phyloP scores from a whole-genome alignment of 2,888 invertebrate species.

The Drosophila multiciliata region DNA sequence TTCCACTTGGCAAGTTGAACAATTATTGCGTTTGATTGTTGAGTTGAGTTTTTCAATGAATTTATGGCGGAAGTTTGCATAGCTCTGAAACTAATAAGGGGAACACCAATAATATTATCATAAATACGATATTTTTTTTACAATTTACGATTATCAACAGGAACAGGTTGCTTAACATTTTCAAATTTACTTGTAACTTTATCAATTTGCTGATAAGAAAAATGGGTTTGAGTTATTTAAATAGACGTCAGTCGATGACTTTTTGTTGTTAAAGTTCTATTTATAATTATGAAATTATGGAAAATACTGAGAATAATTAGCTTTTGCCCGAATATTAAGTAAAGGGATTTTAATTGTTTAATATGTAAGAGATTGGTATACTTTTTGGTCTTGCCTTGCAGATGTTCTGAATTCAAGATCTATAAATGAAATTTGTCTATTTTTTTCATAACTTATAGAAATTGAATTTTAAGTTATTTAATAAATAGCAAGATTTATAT shows the following conservation, averaged over 20 bases:
- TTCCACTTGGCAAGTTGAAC: slow-evolving; percentile 1
- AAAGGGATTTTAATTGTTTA: no score
- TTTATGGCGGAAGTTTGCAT: slow-evolving; percentile 44
- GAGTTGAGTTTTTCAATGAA: not conserved
- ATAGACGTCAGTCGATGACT: not conserved
- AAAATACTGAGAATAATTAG: not conserved
- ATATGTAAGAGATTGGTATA: not conserved
- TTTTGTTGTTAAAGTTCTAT: no score
- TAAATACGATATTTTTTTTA: not conserved
- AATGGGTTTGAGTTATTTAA: not conserved
- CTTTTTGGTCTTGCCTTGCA: not conserved
- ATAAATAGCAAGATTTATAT: no score
- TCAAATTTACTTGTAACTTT: not conserved
- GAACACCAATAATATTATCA: slow-evolving; percentile 6
- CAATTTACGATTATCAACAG: slow-evolving; percentile 6
- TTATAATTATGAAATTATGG: no score
- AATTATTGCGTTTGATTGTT: slow-evolving; percentile 31
- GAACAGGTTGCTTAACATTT: not conserved
- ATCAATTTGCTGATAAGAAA: not conserved
- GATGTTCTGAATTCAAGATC: not conserved
- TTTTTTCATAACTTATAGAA: no score
- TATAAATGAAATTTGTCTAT: no score
- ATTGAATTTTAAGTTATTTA: no score
- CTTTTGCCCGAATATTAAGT: not conserved
- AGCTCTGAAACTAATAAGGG: not conserved